phyloP scores from a whole-genome alignment of 1,140 invertebrate species.

The Saccostrea glomerata region DNA sequence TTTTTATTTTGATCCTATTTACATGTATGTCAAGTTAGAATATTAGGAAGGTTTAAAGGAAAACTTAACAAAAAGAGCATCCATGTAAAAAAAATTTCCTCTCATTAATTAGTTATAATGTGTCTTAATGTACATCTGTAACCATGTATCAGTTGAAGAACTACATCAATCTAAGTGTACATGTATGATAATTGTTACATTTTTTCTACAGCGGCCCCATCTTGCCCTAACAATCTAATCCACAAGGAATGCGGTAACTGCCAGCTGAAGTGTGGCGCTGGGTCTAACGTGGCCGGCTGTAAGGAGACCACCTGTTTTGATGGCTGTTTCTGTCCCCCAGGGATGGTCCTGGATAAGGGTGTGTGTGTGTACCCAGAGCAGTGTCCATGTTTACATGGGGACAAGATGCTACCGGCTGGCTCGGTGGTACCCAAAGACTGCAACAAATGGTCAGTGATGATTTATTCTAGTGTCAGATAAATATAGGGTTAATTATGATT shows the following conservation, averaged over 20 bases:
- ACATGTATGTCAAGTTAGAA: too few species aligned
- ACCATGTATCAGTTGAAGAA: not conserved
- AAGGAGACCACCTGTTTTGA: conserved; percentile 87
- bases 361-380: conserved; percentile 68
- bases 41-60: too few species aligned
- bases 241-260: conserved; percentile 91
- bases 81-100: too few species aligned
- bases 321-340: conserved; percentile 88
- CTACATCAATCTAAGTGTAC: not conserved
- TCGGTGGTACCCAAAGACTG: conserved; percentile 73
- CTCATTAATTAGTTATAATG: not conserved
- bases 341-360: conserved; percentile 81
- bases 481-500: too few species aligned
- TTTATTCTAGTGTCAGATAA: not conserved
- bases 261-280: conserved; percentile 84
- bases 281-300: conserved; percentile 77
- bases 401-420: conserved; percentile 62
- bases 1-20: too few species aligned
- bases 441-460: conserved; percentile 74
- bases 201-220: conserved; percentile 75
- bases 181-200: not conserved
- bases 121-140: not conserved
- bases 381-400: conserved; percentile 74
- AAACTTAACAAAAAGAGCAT: too few species aligned
- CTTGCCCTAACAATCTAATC: conserved; percentile 87